phyloP scores from a whole-genome alignment of 2,888 invertebrate genomes.

The Parascotia fuliginaria region DNA sequence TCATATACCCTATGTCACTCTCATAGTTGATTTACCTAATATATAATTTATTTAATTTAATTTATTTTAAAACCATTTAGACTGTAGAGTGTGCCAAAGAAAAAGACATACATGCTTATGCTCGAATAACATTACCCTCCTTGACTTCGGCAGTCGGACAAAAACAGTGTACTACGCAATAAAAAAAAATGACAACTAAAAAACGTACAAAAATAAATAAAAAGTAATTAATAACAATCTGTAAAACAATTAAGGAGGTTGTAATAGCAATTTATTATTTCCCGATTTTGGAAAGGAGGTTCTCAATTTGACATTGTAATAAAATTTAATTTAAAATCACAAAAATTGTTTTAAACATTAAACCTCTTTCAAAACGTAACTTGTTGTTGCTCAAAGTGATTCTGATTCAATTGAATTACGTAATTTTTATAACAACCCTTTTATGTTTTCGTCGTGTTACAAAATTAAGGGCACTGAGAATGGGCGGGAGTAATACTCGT shows the following conservation, averaged over 20 bases:
- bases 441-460: constrained; percentile 51
- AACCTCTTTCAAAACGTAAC: constrained; percentile 13
- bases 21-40: no score
- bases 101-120: no score
- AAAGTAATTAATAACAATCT: no score
- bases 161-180: no score
- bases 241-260: neutral
- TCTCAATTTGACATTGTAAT: neutral
- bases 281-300: neutral
- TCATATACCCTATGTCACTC: no score
- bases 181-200: no score
- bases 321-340: constrained; percentile 8
- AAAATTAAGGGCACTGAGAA: constrained; percentile 45
- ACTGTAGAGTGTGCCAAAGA: no score
- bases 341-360: constrained; percentile 9
- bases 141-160: no score
- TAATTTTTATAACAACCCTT: constrained; percentile 46
- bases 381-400: constrained; percentile 23
- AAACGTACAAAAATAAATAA: no score
- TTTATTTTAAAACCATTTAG: no score
- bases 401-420: constrained; percentile 43
- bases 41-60: no score
- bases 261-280: neutral
- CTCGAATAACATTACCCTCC: no score
- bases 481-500: constrained; percentile 37